Conservation (phyloP, 2,113 vertebrate genomes). For the Microcebus griseorufus region DNA sequence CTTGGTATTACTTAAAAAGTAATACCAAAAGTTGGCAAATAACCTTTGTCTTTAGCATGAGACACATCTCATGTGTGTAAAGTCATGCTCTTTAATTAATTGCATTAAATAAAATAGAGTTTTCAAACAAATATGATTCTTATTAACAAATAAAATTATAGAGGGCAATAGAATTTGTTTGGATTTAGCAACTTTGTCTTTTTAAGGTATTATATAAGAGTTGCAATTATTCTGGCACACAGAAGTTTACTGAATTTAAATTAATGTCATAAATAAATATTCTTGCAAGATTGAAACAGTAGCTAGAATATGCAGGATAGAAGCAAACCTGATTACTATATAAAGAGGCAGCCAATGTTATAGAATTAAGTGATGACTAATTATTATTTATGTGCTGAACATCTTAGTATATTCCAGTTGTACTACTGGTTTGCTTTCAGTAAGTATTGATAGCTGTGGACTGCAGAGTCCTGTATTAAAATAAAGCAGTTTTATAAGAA, state of each 20-base stretch:
- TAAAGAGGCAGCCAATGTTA: not conserved
- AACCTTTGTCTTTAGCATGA: not conserved
- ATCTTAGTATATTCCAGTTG: not conserved
- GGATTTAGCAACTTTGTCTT: not conserved
- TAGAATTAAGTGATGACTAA: not conserved
- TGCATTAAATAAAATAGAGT: not conserved
- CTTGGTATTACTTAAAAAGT: not conserved
- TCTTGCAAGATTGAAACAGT: not conserved
- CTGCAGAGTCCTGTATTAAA: not conserved
- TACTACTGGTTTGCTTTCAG: not conserved
- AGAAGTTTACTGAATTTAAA: not conserved
- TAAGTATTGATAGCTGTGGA: not conserved
- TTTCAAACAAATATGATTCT: not conserved
- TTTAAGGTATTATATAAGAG: not conserved
- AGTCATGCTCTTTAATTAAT: not conserved
- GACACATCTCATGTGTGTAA: not conserved
- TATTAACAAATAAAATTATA: not conserved
- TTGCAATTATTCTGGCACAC: not conserved
- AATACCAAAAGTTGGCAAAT: not conserved
- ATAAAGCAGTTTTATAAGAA: conserved; percentile 17
- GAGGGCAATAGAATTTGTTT: not conserved
- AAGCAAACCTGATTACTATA: not conserved
- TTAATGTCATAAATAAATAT: not conserved
- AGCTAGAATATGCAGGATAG: not conserved
- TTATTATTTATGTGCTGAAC: not conserved